Conservation (phyloP, 2,113 vertebrate genomes). For the Cyphomyrus plagiostoma region DNA sequence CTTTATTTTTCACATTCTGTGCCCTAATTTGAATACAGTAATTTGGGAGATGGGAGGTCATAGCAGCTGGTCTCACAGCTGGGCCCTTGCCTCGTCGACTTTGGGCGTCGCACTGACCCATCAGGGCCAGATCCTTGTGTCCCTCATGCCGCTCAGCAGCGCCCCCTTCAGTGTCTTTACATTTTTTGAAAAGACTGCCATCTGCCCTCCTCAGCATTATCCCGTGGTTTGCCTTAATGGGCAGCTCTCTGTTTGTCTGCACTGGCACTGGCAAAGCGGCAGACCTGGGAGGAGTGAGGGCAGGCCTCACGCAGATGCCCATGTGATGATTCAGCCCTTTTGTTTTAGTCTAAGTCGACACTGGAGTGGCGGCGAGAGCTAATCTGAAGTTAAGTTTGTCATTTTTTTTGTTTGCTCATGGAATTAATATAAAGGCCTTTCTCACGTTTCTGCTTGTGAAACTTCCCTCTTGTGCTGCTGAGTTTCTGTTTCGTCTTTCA, state of each 20-base stretch:
- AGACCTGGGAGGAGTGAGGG: background rate
- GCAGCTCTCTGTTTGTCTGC: slow-evolving; percentile 25
- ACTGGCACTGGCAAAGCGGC: background rate
- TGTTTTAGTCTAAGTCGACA: background rate
- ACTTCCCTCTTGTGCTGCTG: background rate
- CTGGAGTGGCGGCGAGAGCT: background rate
- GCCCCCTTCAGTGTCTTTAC: slow-evolving; percentile 30
- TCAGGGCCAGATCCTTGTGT: background rate
- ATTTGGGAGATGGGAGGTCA: no score
- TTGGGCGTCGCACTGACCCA: background rate
- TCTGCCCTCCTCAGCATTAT: slow-evolving; percentile 43
- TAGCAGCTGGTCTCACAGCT: background rate
- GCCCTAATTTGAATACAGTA: background rate
- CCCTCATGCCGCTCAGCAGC: background rate
- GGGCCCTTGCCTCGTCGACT: background rate
- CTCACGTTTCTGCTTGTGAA: background rate
- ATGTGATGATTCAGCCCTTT: background rate
- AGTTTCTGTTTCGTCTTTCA: background rate
- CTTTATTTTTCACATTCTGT: background rate
- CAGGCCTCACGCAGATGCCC: background rate
- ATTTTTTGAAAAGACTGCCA: slow-evolving; percentile 46
- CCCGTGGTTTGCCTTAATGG: slow-evolving; percentile 34
- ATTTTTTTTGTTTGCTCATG: background rate
- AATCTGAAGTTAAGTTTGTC: background rate
- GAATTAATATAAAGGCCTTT: background rate